Evolutionary conservation across 92 coral and sea anemone genomes (phyloP), one percentile per base, ranked within the genome.

Genomic region (Porites divaricata): DNA sequence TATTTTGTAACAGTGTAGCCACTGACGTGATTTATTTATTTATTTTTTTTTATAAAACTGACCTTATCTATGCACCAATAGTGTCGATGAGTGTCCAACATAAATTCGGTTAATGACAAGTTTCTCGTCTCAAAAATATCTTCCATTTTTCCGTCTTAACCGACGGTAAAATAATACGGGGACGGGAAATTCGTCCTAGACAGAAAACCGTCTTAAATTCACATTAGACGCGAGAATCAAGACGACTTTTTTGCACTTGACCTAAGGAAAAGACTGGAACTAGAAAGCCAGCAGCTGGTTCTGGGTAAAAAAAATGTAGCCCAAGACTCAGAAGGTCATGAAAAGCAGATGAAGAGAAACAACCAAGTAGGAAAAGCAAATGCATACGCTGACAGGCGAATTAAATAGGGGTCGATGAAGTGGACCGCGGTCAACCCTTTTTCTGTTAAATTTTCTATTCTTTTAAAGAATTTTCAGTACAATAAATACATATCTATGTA

Each of bases 271-370:
- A 67, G 41, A 28, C 72, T 25, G 50, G 72, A 67, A 67, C 49
- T 28, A 67, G 72, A 3, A 67, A 84, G 35, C 88, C 88, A 73
- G 72, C 70, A 84, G 66, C 59, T 84, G 64, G 41, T 84, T 84
- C 83, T 84, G 83, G 82, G 81, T 56, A 56, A 58, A 20, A 74
- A 75, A 23, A 2, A 84, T 84, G 88, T 82, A 75, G 83, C 65
- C 81, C 50, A 84, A 75, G 76, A 49, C 81, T 45, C 75, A 75
- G 83, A 49, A 24, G 65, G 75, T 75, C 71, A 64, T 21, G 23
- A 19, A 22, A 61, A 61, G 65, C 16, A 53, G 58, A 53, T 14
- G 58, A 53, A 53, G 58, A 53, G 58, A 53, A 53, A 53, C 58
- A 70, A 66, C 51, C 15, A 76, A 28, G 67, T 56, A 58, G 90